Conservation (phyloP, 2,888 invertebrate species). For the Heliconius hortense region DNA sequence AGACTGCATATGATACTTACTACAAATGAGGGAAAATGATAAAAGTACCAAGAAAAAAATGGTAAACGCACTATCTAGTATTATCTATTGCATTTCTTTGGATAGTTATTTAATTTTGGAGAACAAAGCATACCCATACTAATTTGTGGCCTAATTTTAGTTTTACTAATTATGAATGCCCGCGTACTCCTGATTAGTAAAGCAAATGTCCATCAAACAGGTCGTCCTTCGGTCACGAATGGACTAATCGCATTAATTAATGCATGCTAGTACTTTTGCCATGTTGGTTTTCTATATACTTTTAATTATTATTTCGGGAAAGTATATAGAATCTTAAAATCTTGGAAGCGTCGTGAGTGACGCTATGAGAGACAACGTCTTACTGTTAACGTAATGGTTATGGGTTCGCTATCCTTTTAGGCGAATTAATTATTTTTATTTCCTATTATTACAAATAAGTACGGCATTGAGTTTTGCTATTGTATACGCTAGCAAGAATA, state of each 20-base stretch:
- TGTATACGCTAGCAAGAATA: too few relatives aligned
- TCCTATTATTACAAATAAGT: too few relatives aligned
- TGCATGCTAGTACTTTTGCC: constrained; percentile 54
- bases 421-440: neutral
- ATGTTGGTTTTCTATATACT: neutral
- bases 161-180: constrained; percentile 34
- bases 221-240: constrained; percentile 67
- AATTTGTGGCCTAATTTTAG: neutral
- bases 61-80: too few relatives aligned
- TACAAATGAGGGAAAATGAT: too few relatives aligned
- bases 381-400: neutral
- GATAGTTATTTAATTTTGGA: too few relatives aligned
- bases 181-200: constrained; percentile 65
- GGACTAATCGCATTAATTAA: constrained; percentile 73
- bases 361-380: too few relatives aligned
- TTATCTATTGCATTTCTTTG: neutral
- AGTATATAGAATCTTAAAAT: too few relatives aligned
- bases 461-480: too few relatives aligned
- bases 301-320: neutral
- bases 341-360: too few relatives aligned
- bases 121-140: neutral
- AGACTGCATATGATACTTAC: too few relatives aligned
- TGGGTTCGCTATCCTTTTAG: neutral
- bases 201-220: constrained; percentile 65
- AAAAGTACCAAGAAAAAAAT: too few relatives aligned